Conservation (phyloP, 1,140 invertebrate genomes). For the Anastrepha obliqua region DNA sequence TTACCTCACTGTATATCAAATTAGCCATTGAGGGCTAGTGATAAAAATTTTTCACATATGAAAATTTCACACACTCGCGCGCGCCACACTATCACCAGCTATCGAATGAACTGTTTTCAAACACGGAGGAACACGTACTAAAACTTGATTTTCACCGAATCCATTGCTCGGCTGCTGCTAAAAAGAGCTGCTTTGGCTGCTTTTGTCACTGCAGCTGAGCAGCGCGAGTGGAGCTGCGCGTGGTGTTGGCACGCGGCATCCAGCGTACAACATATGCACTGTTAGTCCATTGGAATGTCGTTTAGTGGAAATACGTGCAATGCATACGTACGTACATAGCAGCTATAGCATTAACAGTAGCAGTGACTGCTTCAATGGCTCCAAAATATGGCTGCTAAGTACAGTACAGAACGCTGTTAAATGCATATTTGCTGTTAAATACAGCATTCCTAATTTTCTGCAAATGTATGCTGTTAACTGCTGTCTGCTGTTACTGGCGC, state of each 20-base stretch:
- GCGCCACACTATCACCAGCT: constrained; percentile 13
- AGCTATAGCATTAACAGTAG: background rate
- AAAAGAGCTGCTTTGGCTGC: constrained; percentile 42
- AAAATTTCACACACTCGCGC: constrained; percentile 38
- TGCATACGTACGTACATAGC: background rate
- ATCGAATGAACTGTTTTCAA: constrained; percentile 67
- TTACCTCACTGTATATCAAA: constrained; percentile 3
- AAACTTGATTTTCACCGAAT: constrained; percentile 67
- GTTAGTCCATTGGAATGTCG: constrained; percentile 45
- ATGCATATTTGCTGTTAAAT: background rate
- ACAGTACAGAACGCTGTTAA: background rate
- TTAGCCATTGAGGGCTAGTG: background rate
- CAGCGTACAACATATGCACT: background rate
- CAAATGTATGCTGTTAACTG: background rate
- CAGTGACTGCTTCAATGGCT: background rate
- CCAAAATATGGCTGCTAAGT: background rate
- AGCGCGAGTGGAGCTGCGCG: constrained; percentile 21
- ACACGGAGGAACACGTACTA: constrained; percentile 74
- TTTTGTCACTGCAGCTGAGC: background rate
- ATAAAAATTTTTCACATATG: background rate
- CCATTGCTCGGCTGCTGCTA: constrained; percentile 44
- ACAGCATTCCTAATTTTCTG: too few species aligned
- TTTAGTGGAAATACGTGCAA: background rate
- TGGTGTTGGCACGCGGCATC: constrained; percentile 43
- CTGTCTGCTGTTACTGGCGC: background rate